Conservation (phyloP, 2,797 vertebrate genomes). For the Scolopax bukidnonensis region DNA sequence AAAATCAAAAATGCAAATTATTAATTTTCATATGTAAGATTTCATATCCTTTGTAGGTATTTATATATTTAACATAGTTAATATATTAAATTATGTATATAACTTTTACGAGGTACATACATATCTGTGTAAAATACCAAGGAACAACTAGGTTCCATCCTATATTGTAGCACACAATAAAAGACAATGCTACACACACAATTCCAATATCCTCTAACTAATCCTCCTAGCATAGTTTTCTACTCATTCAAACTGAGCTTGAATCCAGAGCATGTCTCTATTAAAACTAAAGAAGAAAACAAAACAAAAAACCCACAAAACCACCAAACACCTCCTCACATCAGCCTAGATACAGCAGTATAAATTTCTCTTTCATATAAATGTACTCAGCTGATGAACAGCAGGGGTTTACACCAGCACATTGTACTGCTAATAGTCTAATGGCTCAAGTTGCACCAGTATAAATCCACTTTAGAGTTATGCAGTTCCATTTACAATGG, state of each 20-base stretch:
- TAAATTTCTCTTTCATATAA: background rate
- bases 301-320: background rate
- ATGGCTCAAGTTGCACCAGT: background rate
- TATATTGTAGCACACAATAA: background rate
- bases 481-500: background rate
- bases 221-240: background rate
- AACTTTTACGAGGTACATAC: background rate
- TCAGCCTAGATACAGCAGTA: background rate
- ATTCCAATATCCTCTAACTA: background rate
- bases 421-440: background rate
- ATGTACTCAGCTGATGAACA: background rate
- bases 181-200: background rate
- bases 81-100: background rate
- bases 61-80: background rate
- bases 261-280: background rate
- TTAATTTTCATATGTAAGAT: background rate
- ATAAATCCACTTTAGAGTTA: background rate
- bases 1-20: background rate
- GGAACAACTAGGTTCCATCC: background rate
- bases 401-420: slow-evolving; percentile 7
- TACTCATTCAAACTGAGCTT: background rate
- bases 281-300: background rate
- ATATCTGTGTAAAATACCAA: background rate
- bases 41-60: background rate
- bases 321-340: background rate